Base-by-base conservation (phyloP, 2,797 vertebrate genomes). In the Melanotaenia trifasciata region DNA sequence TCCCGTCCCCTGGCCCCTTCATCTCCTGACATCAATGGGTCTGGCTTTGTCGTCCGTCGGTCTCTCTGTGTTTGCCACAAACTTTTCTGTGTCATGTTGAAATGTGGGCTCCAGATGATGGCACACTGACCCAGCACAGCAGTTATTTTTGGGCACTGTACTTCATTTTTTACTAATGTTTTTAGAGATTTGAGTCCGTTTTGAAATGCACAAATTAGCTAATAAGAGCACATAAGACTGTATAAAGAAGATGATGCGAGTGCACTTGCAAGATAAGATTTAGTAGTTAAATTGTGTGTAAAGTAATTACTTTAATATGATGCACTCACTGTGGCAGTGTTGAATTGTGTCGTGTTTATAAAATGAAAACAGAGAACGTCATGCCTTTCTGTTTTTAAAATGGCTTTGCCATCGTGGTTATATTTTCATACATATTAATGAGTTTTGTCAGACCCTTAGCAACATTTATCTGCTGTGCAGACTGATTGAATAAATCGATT, bases 21-120 rank as follows among this genome's bases (percentile, higher is more conserved):
- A 92, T 92, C 84, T 87, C 24, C 0, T 53, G 75, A 90, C 90
- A 92, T 94, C 90, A 92, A 90, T 92, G 72, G 86, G 70, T 85
- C 47, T 79, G 74, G 79, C 76, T 86, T 87, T 72, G 84, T 88
- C 64, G 26, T 84, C 79, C 56, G 57, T 78, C 67, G 50, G 64
- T 80, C 60, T 79, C 64, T 71, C 58, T 76, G 63, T 68, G 76
- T 78, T 85, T 76, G 64, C 26, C 61, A 58, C 13, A 16, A 79
- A 83, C 79, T 72, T 87, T 85, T 85, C 77, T 85, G 64, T 83
- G 72, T 81, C 69, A 53, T 5, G 54, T 30, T 81, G 20, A 75
- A 84, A 77, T 75, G 74, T 72, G 64, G 10, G 57, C 63, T 72
- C 57, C 30, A 71, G 70, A 53, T 33, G 20, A 67, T 45, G 74